These are phyloP conservation scores for Gryllus bimaculatus DNA, from an alignment of 1,140 invertebrate genomes.

Conservation along the genomic window DNA sequence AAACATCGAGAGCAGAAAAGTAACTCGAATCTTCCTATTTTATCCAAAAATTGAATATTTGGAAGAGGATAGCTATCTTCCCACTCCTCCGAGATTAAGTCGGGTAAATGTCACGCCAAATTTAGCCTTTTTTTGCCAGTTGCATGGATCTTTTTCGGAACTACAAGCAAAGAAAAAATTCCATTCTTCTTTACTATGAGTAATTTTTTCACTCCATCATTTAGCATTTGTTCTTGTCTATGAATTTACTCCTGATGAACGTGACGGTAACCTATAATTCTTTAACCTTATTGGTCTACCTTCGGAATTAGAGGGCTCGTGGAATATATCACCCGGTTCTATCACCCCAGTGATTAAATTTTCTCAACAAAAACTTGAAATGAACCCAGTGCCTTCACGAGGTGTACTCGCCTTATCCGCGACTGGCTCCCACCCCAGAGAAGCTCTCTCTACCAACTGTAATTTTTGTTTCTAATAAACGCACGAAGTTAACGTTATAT, in stretches of 20 bases:
- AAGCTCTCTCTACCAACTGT: no score
- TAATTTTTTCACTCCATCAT: conserved; percentile 24
- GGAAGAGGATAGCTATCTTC: conserved; percentile 38
- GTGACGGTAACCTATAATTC: conserved; percentile 15
- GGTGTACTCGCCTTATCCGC: no score
- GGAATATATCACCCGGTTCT: no score
- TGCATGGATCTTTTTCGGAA: no score
- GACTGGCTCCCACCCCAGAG: no score
- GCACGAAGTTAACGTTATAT: no score
- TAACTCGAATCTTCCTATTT: conserved; percentile 25
- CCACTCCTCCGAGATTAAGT: conserved; percentile 27
- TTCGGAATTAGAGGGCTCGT: not conserved
- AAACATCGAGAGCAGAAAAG: conserved; percentile 36
- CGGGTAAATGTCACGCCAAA: conserved; percentile 26
- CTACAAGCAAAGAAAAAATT: conserved; percentile 24
- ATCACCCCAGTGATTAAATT: no score
- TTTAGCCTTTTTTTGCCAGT: no score
- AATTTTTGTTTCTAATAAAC: no score
- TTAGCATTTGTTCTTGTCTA: conserved; percentile 17
- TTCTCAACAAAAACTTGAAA: no score
- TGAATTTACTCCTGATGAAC: conserved; percentile 16
- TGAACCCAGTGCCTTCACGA: no score
- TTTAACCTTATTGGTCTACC: not conserved
- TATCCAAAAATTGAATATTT: conserved; percentile 33
- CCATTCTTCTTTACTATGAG: conserved; percentile 23